Conservation (phyloP, 2,113 vertebrate species). For the Odontesthes bonariensis region DNA sequence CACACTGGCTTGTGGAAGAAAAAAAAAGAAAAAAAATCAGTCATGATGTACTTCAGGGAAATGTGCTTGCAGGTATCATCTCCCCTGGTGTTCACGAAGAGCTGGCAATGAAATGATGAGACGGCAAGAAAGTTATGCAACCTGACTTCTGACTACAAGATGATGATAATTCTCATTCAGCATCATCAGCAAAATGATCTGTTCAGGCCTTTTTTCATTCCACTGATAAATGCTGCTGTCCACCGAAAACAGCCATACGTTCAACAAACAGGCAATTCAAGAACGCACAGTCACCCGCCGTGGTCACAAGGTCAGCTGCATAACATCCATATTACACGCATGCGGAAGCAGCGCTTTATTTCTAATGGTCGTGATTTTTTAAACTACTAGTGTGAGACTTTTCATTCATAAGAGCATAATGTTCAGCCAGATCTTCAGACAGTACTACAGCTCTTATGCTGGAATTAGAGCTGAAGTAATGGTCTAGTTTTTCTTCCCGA, state of each 20-base stretch:
- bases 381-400: neutral
- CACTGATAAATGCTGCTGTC: slow-evolving; percentile 38
- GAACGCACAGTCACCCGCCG: slow-evolving; percentile 14
- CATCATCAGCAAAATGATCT: slow-evolving; percentile 8
- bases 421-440: neutral
- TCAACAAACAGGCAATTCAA: slow-evolving; percentile 40
- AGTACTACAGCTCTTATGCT: neutral
- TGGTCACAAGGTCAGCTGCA: slow-evolving; percentile 30
- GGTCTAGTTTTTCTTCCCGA: slow-evolving; percentile 22
- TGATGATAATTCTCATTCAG: neutral
- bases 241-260: slow-evolving; percentile 29
- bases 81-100: neutral
- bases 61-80: neutral
- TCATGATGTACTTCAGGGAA: neutral
- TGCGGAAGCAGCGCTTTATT: neutral
- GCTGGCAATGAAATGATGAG: neutral
- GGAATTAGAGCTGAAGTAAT: slow-evolving; percentile 15
- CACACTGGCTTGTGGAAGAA: neutral
- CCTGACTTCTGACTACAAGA: neutral
- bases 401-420: neutral
- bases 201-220: slow-evolving; percentile 37
- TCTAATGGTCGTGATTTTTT: too few species aligned
- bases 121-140: neutral
- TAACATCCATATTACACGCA: slow-evolving; percentile 12
- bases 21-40: too few species aligned